These are phyloP conservation scores for Dicerorhinus sumatrensis DNA, from an alignment of 2,113 vertebrate genomes.

Conservation along the genomic window DNA sequence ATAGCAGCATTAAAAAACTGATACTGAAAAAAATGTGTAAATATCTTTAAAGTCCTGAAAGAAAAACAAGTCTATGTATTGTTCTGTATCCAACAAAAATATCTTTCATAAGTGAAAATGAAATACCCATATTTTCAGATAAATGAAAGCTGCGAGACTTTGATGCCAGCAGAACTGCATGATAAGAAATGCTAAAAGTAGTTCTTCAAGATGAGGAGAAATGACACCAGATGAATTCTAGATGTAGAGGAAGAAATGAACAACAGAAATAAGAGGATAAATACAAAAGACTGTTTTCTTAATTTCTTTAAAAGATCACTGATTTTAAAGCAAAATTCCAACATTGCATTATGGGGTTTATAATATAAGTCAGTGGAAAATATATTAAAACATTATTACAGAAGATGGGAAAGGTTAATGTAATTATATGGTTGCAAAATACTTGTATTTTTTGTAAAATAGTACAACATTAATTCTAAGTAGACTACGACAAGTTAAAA, in stretches of 20 bases:
- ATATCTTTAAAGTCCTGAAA: constrained; percentile 25
- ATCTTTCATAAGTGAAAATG: constrained; percentile 9
- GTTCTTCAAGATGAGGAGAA: not conserved
- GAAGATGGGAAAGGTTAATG: not conserved
- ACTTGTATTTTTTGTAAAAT: not conserved
- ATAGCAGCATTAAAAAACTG: not conserved
- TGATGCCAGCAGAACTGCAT: not conserved
- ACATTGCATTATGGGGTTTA: not conserved
- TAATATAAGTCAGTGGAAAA: not conserved
- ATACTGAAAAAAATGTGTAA: constrained; percentile 4
- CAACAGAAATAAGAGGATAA: not conserved
- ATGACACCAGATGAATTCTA: not conserved
- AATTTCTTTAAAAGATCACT: not conserved
- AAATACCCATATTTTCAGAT: constrained; percentile 39
- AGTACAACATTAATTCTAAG: not conserved
- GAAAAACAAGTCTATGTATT: not conserved
- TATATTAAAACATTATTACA: not conserved
- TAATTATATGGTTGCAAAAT: not conserved
- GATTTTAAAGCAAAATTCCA: not conserved
- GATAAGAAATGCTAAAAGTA: not conserved
- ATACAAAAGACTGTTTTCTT: not conserved
- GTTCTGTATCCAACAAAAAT: not conserved
- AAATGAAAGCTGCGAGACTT: not conserved
- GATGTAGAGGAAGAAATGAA: not conserved
- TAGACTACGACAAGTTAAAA: not conserved